These are phyloP conservation scores for Chiridota heheva DNA, from an alignment of 35 echinoderm and acorn worm species.

Conservation along the genomic window DNA sequence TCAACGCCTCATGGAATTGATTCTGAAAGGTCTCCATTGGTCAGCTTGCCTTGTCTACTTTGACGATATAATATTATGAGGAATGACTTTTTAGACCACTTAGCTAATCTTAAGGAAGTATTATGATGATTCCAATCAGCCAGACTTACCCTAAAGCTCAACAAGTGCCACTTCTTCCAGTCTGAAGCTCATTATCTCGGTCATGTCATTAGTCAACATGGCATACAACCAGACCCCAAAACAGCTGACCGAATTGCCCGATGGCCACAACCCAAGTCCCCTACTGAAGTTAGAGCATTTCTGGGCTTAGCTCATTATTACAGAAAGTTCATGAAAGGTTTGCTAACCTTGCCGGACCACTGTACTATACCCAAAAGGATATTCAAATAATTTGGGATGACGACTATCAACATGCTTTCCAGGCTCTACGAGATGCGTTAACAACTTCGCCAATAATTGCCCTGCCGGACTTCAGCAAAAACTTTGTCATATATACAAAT, in stretches of 20 bases:
- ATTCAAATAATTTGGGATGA: conserved; percentile 21
- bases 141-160: conserved; percentile 50
- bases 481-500: conserved; percentile 18
- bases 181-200: conserved; percentile 40
- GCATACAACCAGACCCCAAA: conserved; percentile 41
- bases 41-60: conserved; percentile 32
- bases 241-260: conserved; percentile 22
- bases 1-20: conserved; percentile 35
- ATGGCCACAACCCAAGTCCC: conserved; percentile 41
- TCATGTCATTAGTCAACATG: conserved; percentile 43
- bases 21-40: conserved; percentile 35
- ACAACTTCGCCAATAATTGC: conserved; percentile 18
- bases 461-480: conserved; percentile 12
- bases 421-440: background rate
- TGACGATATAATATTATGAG: conserved; percentile 42
- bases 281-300: conserved; percentile 41
- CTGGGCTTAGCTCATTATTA: conserved; percentile 58
- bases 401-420: conserved; percentile 27
- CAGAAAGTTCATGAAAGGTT: conserved; percentile 36
- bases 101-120: conserved; percentile 20
- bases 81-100: conserved; percentile 34
- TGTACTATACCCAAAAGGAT: conserved; percentile 18
- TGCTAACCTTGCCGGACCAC: conserved; percentile 27
- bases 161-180: conserved; percentile 59
- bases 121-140: conserved; percentile 28